These are phyloP conservation scores for Amphiprion ocellaris DNA, from an alignment of 2,113 vertebrate species.

Conservation along the genomic window DNA sequence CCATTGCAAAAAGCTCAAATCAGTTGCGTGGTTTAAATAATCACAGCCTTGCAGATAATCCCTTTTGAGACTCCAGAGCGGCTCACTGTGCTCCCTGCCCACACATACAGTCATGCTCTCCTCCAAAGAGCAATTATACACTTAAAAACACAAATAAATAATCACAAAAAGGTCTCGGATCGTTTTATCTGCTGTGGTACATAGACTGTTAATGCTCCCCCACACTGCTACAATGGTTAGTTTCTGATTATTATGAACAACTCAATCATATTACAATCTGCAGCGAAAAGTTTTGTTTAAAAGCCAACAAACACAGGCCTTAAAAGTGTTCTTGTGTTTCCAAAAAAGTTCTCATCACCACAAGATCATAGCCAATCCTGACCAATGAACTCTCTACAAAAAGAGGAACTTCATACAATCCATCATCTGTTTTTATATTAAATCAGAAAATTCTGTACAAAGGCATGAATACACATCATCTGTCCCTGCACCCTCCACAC, in stretches of 20 bases:
- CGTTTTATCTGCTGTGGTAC: conserved; percentile 51
- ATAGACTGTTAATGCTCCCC: conserved; percentile 34
- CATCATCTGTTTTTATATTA: conserved; percentile 53
- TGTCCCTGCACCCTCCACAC: conserved; percentile 27
- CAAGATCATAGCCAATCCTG: conserved; percentile 45
- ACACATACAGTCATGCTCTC: conserved; percentile 44
- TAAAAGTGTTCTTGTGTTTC: conserved; percentile 56
- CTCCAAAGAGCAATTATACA: conserved; percentile 72
- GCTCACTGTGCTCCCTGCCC: conserved; percentile 48
- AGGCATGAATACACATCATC: conserved; percentile 61
- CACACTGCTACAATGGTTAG: conserved; percentile 68
- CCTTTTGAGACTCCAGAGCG: conserved; percentile 81
- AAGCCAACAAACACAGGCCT: conserved; percentile 52
- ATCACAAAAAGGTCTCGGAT: conserved; percentile 70
- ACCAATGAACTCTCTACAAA: conserved; percentile 38
- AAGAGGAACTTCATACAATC: conserved; percentile 63
- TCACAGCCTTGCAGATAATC: conserved; percentile 74
- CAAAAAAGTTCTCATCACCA: conserved; percentile 54
- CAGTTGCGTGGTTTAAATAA: conserved; percentile 58
- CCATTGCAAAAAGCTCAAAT: conserved; percentile 73
- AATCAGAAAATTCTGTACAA: conserved; percentile 76
- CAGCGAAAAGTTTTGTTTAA: conserved; percentile 59
- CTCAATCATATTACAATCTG: conserved; percentile 56
- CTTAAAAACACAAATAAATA: conserved; percentile 82
- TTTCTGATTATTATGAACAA: conserved; percentile 68